phyloP scores from a whole-genome alignment of 2,113 vertebrate species.

The Sigmodon hispidus region DNA sequence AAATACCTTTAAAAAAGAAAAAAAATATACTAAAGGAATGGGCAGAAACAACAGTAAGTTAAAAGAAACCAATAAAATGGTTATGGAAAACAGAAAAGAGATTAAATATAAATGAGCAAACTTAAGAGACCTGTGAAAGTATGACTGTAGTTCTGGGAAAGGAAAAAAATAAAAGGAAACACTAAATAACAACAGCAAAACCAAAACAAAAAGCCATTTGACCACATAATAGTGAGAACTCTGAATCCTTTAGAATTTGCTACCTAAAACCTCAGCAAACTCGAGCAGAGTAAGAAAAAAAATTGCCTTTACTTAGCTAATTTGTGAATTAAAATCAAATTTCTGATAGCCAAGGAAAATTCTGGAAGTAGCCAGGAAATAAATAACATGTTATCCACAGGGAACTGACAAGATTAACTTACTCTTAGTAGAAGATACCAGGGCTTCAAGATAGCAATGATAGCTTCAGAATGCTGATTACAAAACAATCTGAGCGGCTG shows the following conservation, averaged over 20 bases:
- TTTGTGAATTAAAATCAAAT: neutral
- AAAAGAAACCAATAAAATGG: slow-evolving; percentile 15
- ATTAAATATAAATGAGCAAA: neutral
- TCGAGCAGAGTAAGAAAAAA: neutral
- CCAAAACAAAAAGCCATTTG: neutral
- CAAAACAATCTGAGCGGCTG: neutral
- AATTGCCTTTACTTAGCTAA: neutral
- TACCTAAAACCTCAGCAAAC: neutral
- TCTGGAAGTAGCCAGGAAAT: slow-evolving; percentile 15
- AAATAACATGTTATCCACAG: neutral
- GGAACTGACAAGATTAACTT: neutral
- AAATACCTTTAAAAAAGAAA: slow-evolving; percentile 31
- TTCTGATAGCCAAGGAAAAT: neutral
- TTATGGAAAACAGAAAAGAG: neutral
- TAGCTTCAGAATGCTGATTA: neutral
- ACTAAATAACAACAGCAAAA: neutral
- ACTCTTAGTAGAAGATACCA: neutral
- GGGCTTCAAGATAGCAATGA: neutral
- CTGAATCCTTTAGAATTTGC: neutral
- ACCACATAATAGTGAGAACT: neutral
- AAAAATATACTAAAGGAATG: slow-evolving; percentile 2
- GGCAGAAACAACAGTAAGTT: neutral
- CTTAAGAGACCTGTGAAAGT: neutral
- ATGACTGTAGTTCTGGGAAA: neutral
- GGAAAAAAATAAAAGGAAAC: neutral